phyloP scores from a whole-genome alignment of 2,888 invertebrate species.

The Polylopha cassiicola region DNA sequence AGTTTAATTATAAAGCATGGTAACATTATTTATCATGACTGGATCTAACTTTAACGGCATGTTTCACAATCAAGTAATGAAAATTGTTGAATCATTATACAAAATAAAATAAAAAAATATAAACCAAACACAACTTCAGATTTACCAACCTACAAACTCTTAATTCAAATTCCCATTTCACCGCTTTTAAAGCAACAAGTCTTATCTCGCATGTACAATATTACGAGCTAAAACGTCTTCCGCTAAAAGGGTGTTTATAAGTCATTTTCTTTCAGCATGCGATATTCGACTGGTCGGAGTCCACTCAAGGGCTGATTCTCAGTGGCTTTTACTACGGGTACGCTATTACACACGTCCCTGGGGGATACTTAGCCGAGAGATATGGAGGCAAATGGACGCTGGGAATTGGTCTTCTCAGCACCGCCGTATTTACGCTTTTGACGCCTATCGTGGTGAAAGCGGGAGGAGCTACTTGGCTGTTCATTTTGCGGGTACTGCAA shows the following conservation, averaged over 20 bases:
- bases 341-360: conserved; percentile 90
- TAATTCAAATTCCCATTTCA: too few species aligned
- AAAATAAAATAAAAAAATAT: too few species aligned
- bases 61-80: too few species aligned
- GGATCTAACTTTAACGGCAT: too few species aligned
- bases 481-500: conserved; percentile 81
- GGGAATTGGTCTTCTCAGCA: conserved; percentile 87
- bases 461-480: conserved; percentile 75
- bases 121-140: too few species aligned
- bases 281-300: conserved; percentile 84
- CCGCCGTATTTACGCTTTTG: conserved; percentile 87
- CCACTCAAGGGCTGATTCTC: conserved; percentile 85
- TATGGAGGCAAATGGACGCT: conserved; percentile 92
- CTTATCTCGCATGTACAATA: too few species aligned
- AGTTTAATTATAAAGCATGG: too few species aligned
- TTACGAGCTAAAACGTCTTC: too few species aligned
- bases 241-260: conserved; percentile 16
- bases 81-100: too few species aligned
- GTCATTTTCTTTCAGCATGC: conserved; percentile 57
- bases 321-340: conserved; percentile 92
- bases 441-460: conserved; percentile 84
- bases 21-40: too few species aligned
- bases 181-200: too few species aligned
- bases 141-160: too few species aligned
- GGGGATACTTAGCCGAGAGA: conserved; percentile 87